Conservation (phyloP, 2,113 vertebrate species). For the Edolisoma coerulescens region DNA sequence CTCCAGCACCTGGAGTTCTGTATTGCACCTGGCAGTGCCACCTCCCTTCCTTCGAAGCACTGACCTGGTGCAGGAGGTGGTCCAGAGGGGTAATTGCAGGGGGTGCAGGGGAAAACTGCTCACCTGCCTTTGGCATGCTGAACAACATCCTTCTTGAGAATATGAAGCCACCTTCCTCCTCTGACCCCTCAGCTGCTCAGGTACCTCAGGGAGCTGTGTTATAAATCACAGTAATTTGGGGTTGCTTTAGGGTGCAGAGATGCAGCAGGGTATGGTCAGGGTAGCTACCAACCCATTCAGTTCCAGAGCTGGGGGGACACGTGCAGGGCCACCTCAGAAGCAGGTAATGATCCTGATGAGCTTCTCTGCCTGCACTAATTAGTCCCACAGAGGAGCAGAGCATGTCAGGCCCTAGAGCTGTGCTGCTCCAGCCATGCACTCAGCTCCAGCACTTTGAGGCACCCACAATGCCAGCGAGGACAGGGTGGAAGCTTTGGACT, state of each 20-base stretch:
- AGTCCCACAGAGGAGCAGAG: neutral
- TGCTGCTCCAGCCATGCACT: neutral
- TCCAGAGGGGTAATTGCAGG: neutral
- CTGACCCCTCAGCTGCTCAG: neutral
- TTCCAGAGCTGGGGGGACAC: neutral
- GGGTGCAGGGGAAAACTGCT: neutral
- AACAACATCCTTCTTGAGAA: neutral
- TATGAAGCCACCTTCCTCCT: neutral
- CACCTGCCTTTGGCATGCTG: neutral
- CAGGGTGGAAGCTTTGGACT: neutral
- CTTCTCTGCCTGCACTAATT: neutral
- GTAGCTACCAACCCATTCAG: neutral
- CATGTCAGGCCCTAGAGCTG: accelerated
- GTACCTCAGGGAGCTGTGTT: neutral
- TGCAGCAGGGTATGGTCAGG: no score
- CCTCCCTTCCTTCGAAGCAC: neutral
- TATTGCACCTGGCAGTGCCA: accelerated
- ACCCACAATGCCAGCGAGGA: neutral
- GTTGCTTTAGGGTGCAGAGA: neutral
- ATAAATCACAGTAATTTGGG: neutral
- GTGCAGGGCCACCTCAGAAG: neutral
- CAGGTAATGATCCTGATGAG: neutral
- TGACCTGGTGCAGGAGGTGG: neutral
- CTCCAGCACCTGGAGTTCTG: neutral
- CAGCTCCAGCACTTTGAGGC: neutral